These are phyloP conservation scores for Clarias macrocephalus DNA, from an alignment of 2,113 vertebrate genomes.

Conservation along the genomic window DNA sequence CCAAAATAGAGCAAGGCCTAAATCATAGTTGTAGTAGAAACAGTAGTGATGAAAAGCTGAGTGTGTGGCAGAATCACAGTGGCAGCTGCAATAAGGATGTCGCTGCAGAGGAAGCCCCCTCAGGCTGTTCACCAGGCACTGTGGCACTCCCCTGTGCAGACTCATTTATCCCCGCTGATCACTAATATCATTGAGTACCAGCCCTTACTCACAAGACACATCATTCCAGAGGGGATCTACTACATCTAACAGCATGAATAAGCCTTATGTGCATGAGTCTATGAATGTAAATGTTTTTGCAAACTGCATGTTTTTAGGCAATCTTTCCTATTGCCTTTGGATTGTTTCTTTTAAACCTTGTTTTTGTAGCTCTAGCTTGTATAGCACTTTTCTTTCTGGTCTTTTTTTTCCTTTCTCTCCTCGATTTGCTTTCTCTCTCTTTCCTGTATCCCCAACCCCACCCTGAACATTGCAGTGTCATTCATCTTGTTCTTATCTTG, in stretches of 20 bases:
- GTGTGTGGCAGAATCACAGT: slow-evolving; percentile 21
- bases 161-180: slow-evolving; percentile 52
- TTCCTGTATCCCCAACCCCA: neutral
- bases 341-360: slow-evolving; percentile 35
- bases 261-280: neutral
- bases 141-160: slow-evolving; percentile 39
- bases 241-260: slow-evolving; percentile 32
- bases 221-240: slow-evolving; percentile 43
- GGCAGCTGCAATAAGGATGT: slow-evolving; percentile 26
- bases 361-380: slow-evolving; percentile 29
- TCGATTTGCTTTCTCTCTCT: slow-evolving; percentile 21
- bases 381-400: neutral
- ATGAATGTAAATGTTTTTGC: slow-evolving; percentile 17
- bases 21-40: neutral
- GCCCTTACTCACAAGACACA: slow-evolving; percentile 48
- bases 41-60: neutral
- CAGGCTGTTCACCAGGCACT: slow-evolving; percentile 46
- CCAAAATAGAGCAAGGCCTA: slow-evolving; percentile 4
- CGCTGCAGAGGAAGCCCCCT: slow-evolving; percentile 29
- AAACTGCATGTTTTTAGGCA: slow-evolving; percentile 35
- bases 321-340: slow-evolving; percentile 9
- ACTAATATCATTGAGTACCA: slow-evolving; percentile 47
- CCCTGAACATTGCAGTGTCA: slow-evolving; percentile 33
- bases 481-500: slow-evolving; percentile 54
- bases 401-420: slow-evolving; percentile 12